phyloP scores from a whole-genome alignment of 2,888 invertebrate genomes.

The Mimachlamys varia region DNA sequence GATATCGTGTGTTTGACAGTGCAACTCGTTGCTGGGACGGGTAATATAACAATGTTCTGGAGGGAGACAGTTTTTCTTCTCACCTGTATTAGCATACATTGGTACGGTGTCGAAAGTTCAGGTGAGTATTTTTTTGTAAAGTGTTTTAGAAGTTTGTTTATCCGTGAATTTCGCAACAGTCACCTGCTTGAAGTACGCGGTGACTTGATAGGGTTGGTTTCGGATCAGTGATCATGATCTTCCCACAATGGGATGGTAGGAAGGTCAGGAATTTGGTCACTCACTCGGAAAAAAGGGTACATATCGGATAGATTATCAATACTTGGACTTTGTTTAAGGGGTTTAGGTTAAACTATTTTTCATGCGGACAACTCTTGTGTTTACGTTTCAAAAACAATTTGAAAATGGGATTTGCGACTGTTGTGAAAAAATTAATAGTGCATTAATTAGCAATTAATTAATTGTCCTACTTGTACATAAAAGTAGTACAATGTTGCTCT shows the following conservation, averaged over 20 bases:
- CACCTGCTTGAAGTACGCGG: not conserved
- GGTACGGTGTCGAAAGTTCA: slow-evolving; percentile 27
- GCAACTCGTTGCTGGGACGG: not conserved
- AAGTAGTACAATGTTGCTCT: too few relatives aligned
- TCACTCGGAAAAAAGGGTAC: slow-evolving; percentile 33
- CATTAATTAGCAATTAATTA: too few relatives aligned
- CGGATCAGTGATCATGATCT: not conserved
- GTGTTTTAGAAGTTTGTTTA: not conserved
- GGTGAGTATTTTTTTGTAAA: not conserved
- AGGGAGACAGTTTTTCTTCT: slow-evolving; percentile 10
- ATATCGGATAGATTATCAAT: not conserved
- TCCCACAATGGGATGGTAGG: not conserved
- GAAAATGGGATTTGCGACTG: too few relatives aligned
- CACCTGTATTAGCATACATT: not conserved
- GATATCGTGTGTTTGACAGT: not conserved
- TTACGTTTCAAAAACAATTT: not conserved
- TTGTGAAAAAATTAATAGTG: too few relatives aligned
- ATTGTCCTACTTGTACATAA: too few relatives aligned
- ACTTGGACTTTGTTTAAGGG: not conserved
- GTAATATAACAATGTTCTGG: slow-evolving; percentile 22
- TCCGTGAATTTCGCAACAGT: not conserved
- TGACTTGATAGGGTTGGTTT: slow-evolving; percentile 1
- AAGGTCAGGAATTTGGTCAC: not conserved
- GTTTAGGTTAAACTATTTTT: not conserved
- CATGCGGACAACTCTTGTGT: not conserved